phyloP scores from a whole-genome alignment of 1,140 invertebrate genomes.

The Lepidurus couesii region DNA sequence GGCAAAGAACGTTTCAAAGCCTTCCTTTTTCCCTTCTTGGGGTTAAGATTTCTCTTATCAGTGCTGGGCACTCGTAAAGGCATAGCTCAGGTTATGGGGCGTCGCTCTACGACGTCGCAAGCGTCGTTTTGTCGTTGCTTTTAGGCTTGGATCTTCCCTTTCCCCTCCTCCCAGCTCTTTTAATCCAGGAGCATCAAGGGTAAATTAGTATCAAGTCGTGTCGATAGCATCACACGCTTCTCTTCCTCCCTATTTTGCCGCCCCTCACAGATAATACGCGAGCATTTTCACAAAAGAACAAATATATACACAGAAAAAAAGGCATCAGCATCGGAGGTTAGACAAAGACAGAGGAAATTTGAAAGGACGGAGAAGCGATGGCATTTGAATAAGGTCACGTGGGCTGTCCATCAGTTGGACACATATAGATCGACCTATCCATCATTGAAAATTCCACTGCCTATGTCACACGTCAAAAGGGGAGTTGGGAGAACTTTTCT shows the following conservation, averaged over 20 bases:
- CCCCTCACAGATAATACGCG: neutral
- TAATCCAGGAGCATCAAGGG: conserved; percentile 17
- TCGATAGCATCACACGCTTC: conserved; percentile 13
- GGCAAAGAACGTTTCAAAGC: neutral
- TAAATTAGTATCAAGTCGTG: conserved; percentile 2
- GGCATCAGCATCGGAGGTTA: neutral
- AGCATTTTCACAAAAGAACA: neutral
- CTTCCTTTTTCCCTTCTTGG: neutral
- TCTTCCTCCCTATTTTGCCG: neutral
- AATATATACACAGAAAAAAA: neutral
- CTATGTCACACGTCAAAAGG: neutral
- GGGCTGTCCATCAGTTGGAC: neutral
- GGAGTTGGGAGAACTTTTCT: too few species aligned
- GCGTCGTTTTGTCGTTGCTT: neutral
- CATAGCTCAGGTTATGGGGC: conserved; percentile 17
- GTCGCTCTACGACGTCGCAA: neutral
- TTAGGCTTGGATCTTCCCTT: neutral
- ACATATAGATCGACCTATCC: conserved; percentile 12
- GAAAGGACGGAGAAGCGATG: neutral
- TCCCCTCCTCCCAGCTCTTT: neutral
- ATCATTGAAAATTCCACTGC: conserved; percentile 9
- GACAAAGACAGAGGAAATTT: conserved; percentile 5
- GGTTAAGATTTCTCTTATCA: conserved; percentile 22
- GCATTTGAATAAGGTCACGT: conserved; percentile 14
- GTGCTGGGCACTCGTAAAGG: conserved; percentile 14